Conservation (phyloP, 2,797 vertebrate genomes). For the Xiphorhynchus erythropygius region DNA sequence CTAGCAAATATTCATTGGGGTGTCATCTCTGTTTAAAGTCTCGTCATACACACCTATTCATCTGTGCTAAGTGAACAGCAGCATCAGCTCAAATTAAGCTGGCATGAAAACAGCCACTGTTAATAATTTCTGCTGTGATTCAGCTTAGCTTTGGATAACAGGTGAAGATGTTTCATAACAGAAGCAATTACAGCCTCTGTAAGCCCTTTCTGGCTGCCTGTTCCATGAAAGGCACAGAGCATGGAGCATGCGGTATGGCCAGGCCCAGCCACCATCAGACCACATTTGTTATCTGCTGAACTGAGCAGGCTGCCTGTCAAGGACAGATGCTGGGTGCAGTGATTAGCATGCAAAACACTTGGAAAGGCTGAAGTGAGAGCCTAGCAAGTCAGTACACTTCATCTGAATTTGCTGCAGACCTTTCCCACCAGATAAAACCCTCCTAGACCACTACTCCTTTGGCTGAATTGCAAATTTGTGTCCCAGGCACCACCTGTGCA, state of each 20-base stretch:
- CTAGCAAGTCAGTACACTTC: constrained; percentile 46
- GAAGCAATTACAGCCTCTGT: constrained; percentile 76
- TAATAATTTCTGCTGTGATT: constrained; percentile 82
- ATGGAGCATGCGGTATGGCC: neutral
- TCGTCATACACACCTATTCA: constrained; percentile 75
- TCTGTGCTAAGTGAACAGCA: constrained; percentile 77
- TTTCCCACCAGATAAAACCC: constrained; percentile 49
- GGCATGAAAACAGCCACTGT: constrained; percentile 78
- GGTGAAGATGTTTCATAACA: constrained; percentile 82
- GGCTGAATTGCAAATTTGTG: neutral
- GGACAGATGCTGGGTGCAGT: constrained; percentile 59
- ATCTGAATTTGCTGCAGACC: constrained; percentile 28
- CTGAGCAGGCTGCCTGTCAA: constrained; percentile 60
- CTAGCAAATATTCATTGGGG: constrained; percentile 74
- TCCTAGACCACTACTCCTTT: neutral
- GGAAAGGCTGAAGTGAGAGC: constrained; percentile 40
- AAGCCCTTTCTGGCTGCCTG: constrained; percentile 64
- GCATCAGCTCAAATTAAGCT: constrained; percentile 79
- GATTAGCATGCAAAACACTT: constrained; percentile 61
- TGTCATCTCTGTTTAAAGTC: constrained; percentile 78
- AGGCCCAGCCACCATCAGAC: neutral
- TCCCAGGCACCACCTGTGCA: neutral
- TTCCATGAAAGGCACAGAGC: constrained; percentile 58
- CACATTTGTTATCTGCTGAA: constrained; percentile 63
- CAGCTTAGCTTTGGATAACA: constrained; percentile 79